Base-by-base conservation (phyloP, 2,888 invertebrate species). In the Uropetala carovei region DNA sequence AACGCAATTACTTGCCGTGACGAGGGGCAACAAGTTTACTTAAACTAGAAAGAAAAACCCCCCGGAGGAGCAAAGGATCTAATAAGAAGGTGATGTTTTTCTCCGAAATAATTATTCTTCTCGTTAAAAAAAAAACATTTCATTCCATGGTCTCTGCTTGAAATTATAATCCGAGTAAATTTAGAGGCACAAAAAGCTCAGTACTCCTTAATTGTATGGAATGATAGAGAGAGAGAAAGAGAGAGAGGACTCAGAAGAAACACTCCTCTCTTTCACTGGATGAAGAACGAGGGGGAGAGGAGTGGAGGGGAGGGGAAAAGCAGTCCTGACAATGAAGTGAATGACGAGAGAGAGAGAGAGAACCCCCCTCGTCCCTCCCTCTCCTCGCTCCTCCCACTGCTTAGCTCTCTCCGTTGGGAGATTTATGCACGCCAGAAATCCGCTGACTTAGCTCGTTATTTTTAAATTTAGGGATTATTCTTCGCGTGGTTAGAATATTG, bases 401-500 rank as follows among this genome's bases (percentile, higher is more conserved):
- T 43, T 43, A 43, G 5, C 43, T 43, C 43, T 43, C 43, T 43
- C n/a, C 83, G n/a, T 83, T 83, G 83, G 57, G 83, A 83, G 83
- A 83, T 59, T 86, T 86, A 86, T 86, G 60, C 86, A 64, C 30
- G 86, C 57, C 27, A 60, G 60, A 86, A 60, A 86, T 89, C 89
- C 89, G 30, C 89, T 89, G 89, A 89, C 89, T 89, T 43, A 60
- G 89, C 89, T 58, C 68, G 89, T 89, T 89, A 89, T 89, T 89
- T 89, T 89, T 89, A 89, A 89, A 89, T 89, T 89, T 89, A 43
- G n/a, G 89, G 89, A 89, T 89, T 89, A 89, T 64, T 64, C 64
- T 64, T 43, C 89, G 22, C 86, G 89, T 56, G 89, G 30, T 89
- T 68, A 43, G 64, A 58, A 64, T 89, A 89, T 64, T 89, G 89